These are phyloP conservation scores for Drosophila rufa DNA, from an alignment of 1,140 invertebrate species.

Conservation along the genomic window DNA sequence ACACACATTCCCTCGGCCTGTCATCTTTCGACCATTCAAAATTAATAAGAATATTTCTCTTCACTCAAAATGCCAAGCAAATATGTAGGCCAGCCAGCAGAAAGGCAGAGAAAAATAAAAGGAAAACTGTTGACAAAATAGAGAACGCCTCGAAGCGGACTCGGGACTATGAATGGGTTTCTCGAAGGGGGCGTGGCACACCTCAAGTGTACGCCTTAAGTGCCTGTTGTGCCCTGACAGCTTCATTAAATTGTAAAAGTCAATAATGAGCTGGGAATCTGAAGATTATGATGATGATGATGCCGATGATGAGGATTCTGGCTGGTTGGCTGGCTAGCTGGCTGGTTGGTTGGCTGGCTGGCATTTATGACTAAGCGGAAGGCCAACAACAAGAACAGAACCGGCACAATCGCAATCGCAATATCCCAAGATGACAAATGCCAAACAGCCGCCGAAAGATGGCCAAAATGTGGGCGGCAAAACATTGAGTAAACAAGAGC, in stretches of 20 bases:
- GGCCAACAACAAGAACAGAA: conserved; percentile 11
- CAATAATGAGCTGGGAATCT: conserved; percentile 44
- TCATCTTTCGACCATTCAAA: conserved; percentile 68
- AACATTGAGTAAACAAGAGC: conserved; percentile 59
- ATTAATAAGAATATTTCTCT: conserved; percentile 73
- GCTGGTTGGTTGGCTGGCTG: conserved; percentile 2
- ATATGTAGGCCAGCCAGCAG: conserved; percentile 70
- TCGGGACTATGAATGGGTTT: conserved; percentile 58
- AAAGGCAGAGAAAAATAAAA: conserved; percentile 30
- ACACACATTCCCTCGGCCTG: conserved; percentile 16
- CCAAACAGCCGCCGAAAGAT: conserved; percentile 65
- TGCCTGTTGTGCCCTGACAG: conserved; percentile 67
- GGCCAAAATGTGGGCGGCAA: conserved; percentile 47
- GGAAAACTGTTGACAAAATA: conserved; percentile 66
- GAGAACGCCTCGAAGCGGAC: conserved; percentile 5
- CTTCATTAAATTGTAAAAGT: conserved; percentile 70
- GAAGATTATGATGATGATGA: conserved; percentile 22
- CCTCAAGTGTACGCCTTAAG: conserved; percentile 65
- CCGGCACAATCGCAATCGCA: conserved; percentile 1
- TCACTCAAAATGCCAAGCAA: conserved; percentile 72
- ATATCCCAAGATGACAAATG: conserved; percentile 68
- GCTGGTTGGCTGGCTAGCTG: background rate
- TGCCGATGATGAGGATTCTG: conserved; percentile 2
- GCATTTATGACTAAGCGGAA: conserved; percentile 58
- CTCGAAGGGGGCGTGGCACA: conserved; percentile 49